These are phyloP conservation scores for Amphiprion percula DNA, from an alignment of 2,113 vertebrate species.

Conservation along the genomic window DNA sequence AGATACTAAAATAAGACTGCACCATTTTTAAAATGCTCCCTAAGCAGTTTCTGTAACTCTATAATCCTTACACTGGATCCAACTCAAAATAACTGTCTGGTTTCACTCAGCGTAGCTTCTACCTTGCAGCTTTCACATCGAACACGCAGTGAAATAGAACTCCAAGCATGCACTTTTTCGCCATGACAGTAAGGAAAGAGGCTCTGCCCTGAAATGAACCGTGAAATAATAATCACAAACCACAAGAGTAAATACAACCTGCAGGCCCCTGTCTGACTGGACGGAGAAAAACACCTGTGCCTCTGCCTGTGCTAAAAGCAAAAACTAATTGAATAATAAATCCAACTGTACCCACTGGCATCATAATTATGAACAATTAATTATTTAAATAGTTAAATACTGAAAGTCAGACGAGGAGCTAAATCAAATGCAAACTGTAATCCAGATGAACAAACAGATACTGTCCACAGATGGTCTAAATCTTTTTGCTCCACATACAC, in stretches of 20 bases:
- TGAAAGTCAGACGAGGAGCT: background rate
- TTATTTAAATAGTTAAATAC: conserved; percentile 20
- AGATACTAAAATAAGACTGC: conserved; percentile 8
- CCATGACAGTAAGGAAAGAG: background rate
- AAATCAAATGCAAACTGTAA: background rate
- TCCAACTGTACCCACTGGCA: background rate
- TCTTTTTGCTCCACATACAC: conserved; percentile 3
- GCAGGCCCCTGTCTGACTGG: conserved; percentile 20
- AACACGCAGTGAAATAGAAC: conserved; percentile 19
- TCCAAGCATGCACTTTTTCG: conserved; percentile 24
- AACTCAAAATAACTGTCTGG: conserved; percentile 14
- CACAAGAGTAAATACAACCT: conserved; percentile 11
- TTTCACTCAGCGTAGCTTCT: conserved; percentile 1
- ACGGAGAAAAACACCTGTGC: conserved; percentile 4
- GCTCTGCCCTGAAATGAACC: conserved; percentile 14
- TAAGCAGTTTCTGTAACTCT: conserved; percentile 8
- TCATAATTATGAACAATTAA: background rate
- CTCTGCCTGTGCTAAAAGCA: conserved; percentile 16
- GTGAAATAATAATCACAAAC: conserved; percentile 42
- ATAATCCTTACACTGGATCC: conserved; percentile 1
- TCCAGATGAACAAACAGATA: background rate
- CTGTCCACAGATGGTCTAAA: background rate
- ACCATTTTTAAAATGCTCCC: background rate
- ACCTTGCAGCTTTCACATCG: conserved; percentile 11
- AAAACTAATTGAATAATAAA: conserved; percentile 29